Evolutionary conservation across 2,113 vertebrate species (phyloP).

Genomic region (Spilogale gracilis): DNA sequence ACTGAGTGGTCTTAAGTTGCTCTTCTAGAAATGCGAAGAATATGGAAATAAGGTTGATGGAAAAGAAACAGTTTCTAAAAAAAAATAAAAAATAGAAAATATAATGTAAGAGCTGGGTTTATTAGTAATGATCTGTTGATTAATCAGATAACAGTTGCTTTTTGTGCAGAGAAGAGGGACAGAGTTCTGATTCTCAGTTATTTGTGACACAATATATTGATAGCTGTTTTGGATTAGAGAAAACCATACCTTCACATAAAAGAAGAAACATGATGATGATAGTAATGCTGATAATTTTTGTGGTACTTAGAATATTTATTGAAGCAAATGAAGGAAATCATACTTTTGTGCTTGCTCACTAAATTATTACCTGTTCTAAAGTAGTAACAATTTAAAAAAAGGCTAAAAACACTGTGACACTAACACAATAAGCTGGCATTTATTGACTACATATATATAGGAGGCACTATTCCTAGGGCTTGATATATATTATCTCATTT

Average conservation of each 20-base stretch:
- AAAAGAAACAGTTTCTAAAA: not conserved
- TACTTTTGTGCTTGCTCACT: not conserved
- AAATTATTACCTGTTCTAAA: not conserved
- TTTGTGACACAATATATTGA: not conserved
- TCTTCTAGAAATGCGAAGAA: not conserved
- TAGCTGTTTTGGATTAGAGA: not conserved
- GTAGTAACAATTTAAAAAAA: not conserved
- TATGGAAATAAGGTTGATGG: not conserved
- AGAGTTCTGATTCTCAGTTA: not conserved
- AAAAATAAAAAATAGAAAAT: not conserved
- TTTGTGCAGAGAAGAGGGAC: not conserved
- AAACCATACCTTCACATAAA: not conserved
- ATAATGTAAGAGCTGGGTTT: not conserved
- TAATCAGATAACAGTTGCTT: slow-evolving; percentile 29
- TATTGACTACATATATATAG: not conserved
- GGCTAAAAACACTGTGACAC: not conserved
- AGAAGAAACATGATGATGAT: not conserved
- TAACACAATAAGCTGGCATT: not conserved
- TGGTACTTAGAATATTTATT: slow-evolving; percentile 2
- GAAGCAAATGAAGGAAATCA: not conserved
- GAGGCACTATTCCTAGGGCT: not conserved
- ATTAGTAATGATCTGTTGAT: not conserved
- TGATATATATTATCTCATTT: not conserved
- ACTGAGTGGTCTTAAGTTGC: not conserved
- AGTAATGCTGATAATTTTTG: not conserved